Base-by-base conservation (phyloP, 2,888 invertebrate species). In the Nemotelus nigrinus region DNA sequence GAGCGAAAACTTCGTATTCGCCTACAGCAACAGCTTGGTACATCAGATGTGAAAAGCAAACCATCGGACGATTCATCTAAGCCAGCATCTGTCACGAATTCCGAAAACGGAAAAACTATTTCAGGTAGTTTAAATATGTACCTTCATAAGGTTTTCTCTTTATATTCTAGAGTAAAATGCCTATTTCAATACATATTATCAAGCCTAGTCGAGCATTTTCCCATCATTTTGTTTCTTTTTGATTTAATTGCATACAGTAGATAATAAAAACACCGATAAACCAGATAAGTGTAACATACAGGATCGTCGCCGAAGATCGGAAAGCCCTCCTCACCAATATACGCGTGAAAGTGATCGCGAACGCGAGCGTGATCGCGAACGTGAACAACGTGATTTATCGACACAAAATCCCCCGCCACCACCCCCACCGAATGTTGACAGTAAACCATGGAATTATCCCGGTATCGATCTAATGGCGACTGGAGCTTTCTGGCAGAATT, bases 401-500 rank as follows among this genome's bases (percentile, higher is more conserved):
- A 63, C 74, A 39, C 83, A 82, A 79, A 82, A 83, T 78, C 85
- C 83, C 76, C 84, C 86, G 79, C 86, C 87, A n/a, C 87, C 87
- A 71, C 88, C 88, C 75, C 87, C 87, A 80, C 83, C 86, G 58
- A 86, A 86, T 79, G 84, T 85, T 65, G 85, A 84, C 78, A 89
- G 89, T 60, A 91, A 91, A 82, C 89, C 89, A 63, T 93, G 93
- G 93, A 91, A 91, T 82, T 93, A 92, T 87, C 86, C 91, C 53
- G 92, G 92, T 76, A 89, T 93, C 81, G 95, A 95, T 88, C 91
- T 95, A 86, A 94, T 96, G 91, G 93, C 93, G 83, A 93, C 93
- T 76, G 94, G 94, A 57, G 95, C 95, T 63, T 95, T 96, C 88
- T 96, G 95, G 95, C 95, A 95, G 86, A 96, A 95, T 87, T 96